Conservation (phyloP, 2,888 invertebrate species). For the Tubulanus polymorphus region DNA sequence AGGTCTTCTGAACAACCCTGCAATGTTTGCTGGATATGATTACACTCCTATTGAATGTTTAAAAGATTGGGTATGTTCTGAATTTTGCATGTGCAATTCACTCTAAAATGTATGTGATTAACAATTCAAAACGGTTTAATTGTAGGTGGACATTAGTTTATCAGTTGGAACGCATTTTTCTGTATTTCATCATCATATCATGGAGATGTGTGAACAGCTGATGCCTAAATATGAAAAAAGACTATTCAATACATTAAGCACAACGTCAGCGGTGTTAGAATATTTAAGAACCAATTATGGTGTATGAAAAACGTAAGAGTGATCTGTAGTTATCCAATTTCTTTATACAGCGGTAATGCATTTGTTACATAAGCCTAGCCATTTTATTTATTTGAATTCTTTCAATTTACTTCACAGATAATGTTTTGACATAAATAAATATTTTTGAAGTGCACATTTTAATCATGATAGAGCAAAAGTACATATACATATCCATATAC, state of each 20-base stretch:
- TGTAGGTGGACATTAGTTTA: constrained; percentile 55
- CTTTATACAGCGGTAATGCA: no score
- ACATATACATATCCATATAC: no score
- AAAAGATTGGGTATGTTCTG: constrained; percentile 68
- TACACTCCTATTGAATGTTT: constrained; percentile 73
- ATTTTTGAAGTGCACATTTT: no score
- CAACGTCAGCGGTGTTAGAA: constrained; percentile 65
- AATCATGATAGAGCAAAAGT: no score
- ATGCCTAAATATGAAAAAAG: constrained; percentile 69
- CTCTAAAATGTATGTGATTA: no score
- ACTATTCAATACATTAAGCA: constrained; percentile 73
- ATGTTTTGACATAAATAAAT: background rate
- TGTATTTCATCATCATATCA: constrained; percentile 91
- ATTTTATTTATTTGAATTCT: background rate
- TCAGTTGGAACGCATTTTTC: constrained; percentile 70
- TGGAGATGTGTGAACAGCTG: constrained; percentile 87
- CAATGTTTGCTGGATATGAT: constrained; percentile 71
- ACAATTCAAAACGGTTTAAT: no score
- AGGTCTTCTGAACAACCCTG: constrained; percentile 85
- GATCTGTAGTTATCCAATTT: no score
- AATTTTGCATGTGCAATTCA: no score
- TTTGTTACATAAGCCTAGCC: no score
- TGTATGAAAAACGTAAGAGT: constrained; percentile 9
- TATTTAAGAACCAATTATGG: constrained; percentile 63
- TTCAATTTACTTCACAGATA: background rate